These are phyloP conservation scores for Cyphomyrmex costatus DNA, from an alignment of 1,140 invertebrate species.

Conservation along the genomic window DNA sequence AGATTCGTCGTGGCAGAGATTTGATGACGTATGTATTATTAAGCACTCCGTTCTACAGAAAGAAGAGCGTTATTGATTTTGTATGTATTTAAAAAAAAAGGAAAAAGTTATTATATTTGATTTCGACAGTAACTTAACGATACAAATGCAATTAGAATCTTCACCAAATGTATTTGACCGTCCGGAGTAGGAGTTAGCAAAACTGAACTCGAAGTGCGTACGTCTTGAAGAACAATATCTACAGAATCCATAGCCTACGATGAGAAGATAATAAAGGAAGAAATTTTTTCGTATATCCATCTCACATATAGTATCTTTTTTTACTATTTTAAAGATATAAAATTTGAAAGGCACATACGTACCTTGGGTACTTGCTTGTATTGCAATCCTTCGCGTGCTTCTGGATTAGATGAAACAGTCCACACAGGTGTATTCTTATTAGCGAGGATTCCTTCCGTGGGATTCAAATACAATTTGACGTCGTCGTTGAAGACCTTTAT, in stretches of 20 bases:
- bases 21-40: conserved; percentile 71
- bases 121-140: background rate
- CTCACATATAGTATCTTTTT: background rate
- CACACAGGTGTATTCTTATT: conserved; percentile 76
- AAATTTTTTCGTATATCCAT: background rate
- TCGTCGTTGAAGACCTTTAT: conserved; percentile 71
- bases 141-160: background rate
- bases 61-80: background rate
- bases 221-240: conserved; percentile 72
- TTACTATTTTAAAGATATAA: background rate
- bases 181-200: conserved; percentile 61
- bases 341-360: conserved; percentile 9
- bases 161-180: conserved; percentile 74
- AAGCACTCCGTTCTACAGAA: conserved; percentile 74
- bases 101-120: background rate
- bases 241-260: conserved; percentile 67
- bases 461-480: conserved; percentile 76
- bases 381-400: conserved; percentile 66
- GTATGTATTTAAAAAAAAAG: background rate
- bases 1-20: conserved; percentile 73
- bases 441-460: conserved; percentile 77
- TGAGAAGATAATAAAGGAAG: background rate
- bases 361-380: conserved; percentile 74
- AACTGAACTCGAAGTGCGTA: conserved; percentile 72
- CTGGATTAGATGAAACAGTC: conserved; percentile 66